A percentile compares a stretch with the other conserved stretches of the same genome.
Conservation (phyloP, 2,888 invertebrate genomes). For the Liodrosophila aerea region DNA sequence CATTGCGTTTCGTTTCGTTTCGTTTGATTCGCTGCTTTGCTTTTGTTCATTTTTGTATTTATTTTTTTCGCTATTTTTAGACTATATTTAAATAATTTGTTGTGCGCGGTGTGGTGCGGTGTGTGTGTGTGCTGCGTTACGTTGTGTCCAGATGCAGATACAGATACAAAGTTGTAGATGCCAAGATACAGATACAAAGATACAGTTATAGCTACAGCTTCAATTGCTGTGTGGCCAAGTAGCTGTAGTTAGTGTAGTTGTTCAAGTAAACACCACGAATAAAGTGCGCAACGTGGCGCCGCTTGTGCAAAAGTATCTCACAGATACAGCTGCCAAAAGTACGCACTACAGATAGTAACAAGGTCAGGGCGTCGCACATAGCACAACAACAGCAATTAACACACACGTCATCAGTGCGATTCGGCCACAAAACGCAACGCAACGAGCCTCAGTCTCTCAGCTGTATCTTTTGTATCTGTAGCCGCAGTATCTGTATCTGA, state of each 20-base stretch:
- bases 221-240: slow-evolving; percentile 6
- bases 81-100: slow-evolving; percentile 44
- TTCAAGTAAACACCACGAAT: neutral
- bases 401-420: slow-evolving; percentile 63
- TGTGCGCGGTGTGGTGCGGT: slow-evolving; percentile 31
- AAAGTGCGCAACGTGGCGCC: slow-evolving; percentile 47
- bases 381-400: slow-evolving; percentile 44
- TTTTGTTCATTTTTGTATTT: slow-evolving; percentile 31
- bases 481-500: slow-evolving; percentile 12
- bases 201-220: slow-evolving; percentile 4
- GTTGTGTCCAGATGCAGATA: slow-evolving; percentile 34
- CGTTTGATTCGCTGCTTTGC: slow-evolving; percentile 28
- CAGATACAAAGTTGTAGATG: slow-evolving; percentile 4
- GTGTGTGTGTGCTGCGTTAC: too few relatives aligned
- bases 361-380: slow-evolving; percentile 65
- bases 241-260: slow-evolving; percentile 7
- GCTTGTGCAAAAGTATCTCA: slow-evolving; percentile 21
- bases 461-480: slow-evolving; percentile 23
- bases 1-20: slow-evolving; percentile 25
- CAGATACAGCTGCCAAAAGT: slow-evolving; percentile 15
- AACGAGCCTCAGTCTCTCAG: slow-evolving; percentile 14
- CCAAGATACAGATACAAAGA: slow-evolving; percentile 11
- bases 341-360: slow-evolving; percentile 55
- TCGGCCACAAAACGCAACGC: slow-evolving; percentile 41
- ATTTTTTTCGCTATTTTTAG: slow-evolving; percentile 49